Evolutionary conservation across 2,888 invertebrate species (phyloP).

Genomic region (Spilosoma lubricipeda): DNA sequence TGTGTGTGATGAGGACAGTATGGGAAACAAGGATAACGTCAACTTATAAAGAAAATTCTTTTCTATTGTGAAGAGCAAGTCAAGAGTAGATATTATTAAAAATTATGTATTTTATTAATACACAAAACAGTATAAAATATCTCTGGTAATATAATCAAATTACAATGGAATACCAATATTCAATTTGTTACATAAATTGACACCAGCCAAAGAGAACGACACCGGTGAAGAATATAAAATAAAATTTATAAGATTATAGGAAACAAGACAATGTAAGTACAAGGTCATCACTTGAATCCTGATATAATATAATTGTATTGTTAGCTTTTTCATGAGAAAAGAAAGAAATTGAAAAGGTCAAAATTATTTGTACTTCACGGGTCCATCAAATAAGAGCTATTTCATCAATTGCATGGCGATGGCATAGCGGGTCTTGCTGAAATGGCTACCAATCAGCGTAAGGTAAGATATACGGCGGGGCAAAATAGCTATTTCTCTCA

Average conservation of each 20-base stretch:
- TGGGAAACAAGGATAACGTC: neutral
- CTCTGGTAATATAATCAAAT: neutral
- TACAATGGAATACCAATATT: neutral
- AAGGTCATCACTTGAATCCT: neutral
- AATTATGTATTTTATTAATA: neutral
- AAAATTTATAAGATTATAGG: neutral
- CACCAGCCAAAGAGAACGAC: neutral
- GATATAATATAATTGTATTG: neutral
- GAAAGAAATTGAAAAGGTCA: neutral
- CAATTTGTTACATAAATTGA: constrained; percentile 2
- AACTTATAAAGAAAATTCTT: neutral
- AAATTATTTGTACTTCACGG: neutral
- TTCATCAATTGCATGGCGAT: neutral
- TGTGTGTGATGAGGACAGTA: neutral
- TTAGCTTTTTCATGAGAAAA: neutral
- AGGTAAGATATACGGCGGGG: neutral
- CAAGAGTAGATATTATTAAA: neutral
- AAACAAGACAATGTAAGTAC: neutral
- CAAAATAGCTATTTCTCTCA: neutral
- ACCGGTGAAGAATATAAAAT: neutral
- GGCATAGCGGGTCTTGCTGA: neutral
- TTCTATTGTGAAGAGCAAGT: neutral
- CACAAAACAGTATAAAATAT: neutral
- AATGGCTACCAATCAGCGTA: neutral
- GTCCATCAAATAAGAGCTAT: neutral